A percentile compares a stretch with the other conserved stretches of the same genome.
These are phyloP conservation scores for Andricus grossulariae DNA, from an alignment of 1,140 invertebrate species.

Conservation along the genomic window DNA sequence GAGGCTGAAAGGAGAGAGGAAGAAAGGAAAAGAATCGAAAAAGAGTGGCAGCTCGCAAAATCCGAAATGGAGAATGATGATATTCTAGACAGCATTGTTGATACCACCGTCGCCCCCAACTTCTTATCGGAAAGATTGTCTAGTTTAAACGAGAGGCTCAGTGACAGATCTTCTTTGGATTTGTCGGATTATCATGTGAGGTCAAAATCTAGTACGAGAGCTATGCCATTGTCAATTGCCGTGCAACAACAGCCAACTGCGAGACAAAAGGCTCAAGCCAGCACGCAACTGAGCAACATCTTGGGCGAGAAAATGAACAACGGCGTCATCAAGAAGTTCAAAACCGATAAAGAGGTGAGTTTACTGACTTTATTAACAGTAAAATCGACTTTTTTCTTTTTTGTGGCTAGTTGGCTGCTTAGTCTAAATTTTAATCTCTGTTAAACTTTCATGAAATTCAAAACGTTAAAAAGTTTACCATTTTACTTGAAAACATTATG, in stretches of 20 bases:
- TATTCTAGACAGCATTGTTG: constrained; percentile 77
- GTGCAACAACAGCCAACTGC: constrained; percentile 62
- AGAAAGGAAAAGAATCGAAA: constrained; percentile 78
- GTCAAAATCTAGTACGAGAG: constrained; percentile 52
- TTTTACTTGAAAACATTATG: no score
- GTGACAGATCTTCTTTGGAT: constrained; percentile 45
- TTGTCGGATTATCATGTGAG: constrained; percentile 44
- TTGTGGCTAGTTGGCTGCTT: neutral
- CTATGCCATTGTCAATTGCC: constrained; percentile 58
- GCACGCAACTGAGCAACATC: constrained; percentile 54
- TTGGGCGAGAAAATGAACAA: constrained; percentile 62
- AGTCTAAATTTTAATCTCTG: no score
- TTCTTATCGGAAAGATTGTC: constrained; percentile 57
- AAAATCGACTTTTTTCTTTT: neutral
- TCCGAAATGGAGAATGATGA: constrained; percentile 81
- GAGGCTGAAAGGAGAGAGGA: constrained; percentile 75
- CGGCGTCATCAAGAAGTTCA: constrained; percentile 73
- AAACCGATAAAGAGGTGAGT: constrained; percentile 72
- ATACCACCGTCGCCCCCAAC: constrained; percentile 63
- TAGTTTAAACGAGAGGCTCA: constrained; percentile 56
- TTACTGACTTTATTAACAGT: constrained; percentile 21
- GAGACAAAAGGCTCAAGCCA: constrained; percentile 53
- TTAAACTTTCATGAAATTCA: no score
- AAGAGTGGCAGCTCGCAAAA: constrained; percentile 79
- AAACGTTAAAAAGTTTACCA: no score